Conservation (phyloP, 1,140 invertebrate species). For the Aethina tumida region DNA sequence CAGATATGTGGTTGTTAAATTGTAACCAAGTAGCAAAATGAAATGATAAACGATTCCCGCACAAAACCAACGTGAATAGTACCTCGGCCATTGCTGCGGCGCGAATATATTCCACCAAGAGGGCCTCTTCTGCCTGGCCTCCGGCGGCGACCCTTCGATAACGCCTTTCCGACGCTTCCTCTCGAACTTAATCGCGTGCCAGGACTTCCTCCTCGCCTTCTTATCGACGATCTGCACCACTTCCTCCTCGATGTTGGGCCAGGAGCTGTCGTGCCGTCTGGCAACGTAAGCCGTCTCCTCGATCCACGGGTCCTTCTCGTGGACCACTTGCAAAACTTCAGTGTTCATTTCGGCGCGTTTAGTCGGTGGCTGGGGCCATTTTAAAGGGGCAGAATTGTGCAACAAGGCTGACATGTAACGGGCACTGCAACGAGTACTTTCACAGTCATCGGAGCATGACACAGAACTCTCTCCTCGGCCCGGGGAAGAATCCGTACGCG, state of each 20-base stretch:
- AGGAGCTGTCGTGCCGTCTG: conserved; percentile 38
- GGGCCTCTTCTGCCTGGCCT: conserved; percentile 58
- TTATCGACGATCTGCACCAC: conserved; percentile 32
- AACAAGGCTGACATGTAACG: conserved; percentile 5
- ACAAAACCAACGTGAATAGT: conserved; percentile 17
- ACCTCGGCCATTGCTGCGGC: conserved; percentile 57
- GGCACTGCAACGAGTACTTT: conserved; percentile 9
- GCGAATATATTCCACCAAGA: conserved; percentile 83
- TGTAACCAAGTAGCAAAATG: no score
- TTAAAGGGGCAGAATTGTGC: not conserved
- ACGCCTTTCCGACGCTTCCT: conserved; percentile 54
- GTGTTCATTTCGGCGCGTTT: no score
- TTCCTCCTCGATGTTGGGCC: conserved; percentile 34
- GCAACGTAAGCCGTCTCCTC: conserved; percentile 30
- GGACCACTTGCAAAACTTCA: conserved; percentile 30
- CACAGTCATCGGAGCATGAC: conserved; percentile 10
- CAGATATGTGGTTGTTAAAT: no score
- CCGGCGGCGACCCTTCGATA: conserved; percentile 38
- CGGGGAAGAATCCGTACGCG: not conserved
- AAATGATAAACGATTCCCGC: conserved; percentile 1
- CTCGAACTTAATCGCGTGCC: conserved; percentile 59
- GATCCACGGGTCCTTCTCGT: conserved; percentile 35
- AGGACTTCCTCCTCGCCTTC: conserved; percentile 51
- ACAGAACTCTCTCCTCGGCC: conserved; percentile 8
- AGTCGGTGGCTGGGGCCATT: no score